Base-by-base conservation (phyloP, 1,140 invertebrate genomes). In the Drosophila ambigua region DNA sequence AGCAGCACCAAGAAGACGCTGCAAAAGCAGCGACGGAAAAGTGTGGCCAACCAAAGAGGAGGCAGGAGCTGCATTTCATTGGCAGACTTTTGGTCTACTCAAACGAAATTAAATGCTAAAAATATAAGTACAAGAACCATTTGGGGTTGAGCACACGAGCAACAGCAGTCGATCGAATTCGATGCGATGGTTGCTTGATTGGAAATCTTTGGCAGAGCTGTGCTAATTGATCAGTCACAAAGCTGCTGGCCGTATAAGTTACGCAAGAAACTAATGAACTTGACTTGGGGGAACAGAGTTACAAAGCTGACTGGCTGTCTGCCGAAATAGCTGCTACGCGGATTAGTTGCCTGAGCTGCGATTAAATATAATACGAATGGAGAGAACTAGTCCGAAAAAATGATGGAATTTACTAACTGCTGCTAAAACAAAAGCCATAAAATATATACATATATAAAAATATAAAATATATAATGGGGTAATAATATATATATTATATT, bases 151-250 rank as follows among this genome's bases (percentile, higher is more conserved):
- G 7, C 15, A 5, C 26, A 6, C 26, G 31, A 35, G 31, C 9
- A 35, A 35, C 31, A 35, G 9, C 31, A 35, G 31, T 24, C 23
- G 23, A 24, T 4, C 4, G 1, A 20, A 20, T 3, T 24, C 23
- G 23, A 24, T 28, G 26, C 1, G 31, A 35, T 35, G 8, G 4
- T 28, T 28, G 20, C 13, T 55, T 48, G 23, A 49, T 61, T 52
- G 48, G 46, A 53, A 15, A 60, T 52, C 23, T 72, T 72, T 72
- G 41, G 48, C 49, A 41, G 13, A n/a, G 49, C 9, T 6, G n/a
- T 31, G 55, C 24, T 72, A 72, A 72, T 72, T 53, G 41, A 43
- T 11, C 2, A 46, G 55, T 46, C 55, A 72, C 28, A 45, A 41
- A 50, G 35, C 35, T 39, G 35, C 11, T 41, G 24, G 41, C 15